Conservation (phyloP, 2,888 invertebrate species). For the Andrena marginata region DNA sequence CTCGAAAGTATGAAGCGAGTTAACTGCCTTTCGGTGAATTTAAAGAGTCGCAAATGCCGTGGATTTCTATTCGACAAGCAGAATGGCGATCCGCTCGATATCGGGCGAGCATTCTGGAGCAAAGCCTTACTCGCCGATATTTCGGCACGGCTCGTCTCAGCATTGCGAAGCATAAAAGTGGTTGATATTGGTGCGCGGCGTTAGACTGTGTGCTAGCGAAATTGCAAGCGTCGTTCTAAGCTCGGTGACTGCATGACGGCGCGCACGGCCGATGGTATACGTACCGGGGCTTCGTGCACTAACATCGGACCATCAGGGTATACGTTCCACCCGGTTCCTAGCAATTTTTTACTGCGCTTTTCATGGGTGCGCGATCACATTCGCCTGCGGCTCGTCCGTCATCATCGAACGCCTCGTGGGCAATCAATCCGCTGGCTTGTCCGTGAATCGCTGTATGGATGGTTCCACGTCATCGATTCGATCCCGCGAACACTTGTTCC, state of each 20-base stretch:
- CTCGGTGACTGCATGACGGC: conserved; percentile 19
- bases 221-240: conserved; percentile 11
- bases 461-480: conserved; percentile 38
- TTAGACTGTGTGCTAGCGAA: not conserved
- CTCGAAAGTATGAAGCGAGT: too few relatives aligned
- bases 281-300: not conserved
- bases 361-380: conserved; percentile 56
- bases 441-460: conserved; percentile 25
- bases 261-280: conserved; percentile 7
- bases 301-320: conserved; percentile 34
- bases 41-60: too few relatives aligned
- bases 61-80: not conserved
- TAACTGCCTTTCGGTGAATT: too few relatives aligned
- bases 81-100: conserved; percentile 3
- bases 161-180: not conserved
- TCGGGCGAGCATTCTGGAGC: not conserved
- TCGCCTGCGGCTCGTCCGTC: conserved; percentile 47
- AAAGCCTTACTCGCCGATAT: not conserved
- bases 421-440: conserved; percentile 51
- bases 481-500: conserved; percentile 31
- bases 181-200: not conserved
- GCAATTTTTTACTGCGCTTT: conserved; percentile 42
- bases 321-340: not conserved
- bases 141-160: not conserved
- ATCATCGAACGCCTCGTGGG: conserved; percentile 49